phyloP scores from a whole-genome alignment of 37 sponge, comb jelly and placozoan species.

The Geodia barretti region DNA sequence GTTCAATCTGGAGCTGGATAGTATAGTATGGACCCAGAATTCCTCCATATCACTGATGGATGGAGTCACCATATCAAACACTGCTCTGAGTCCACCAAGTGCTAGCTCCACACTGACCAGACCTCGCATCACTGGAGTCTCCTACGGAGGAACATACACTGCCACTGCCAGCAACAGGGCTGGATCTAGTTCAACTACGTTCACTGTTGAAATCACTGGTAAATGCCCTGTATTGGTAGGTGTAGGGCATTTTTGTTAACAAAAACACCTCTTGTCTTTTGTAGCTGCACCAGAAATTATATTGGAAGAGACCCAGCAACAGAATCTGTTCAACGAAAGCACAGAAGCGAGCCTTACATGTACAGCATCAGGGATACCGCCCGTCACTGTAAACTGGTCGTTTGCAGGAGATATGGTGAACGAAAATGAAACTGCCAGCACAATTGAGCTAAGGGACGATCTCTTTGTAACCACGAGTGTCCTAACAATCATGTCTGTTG shows the following conservation, averaged over 20 bases:
- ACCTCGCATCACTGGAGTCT: neutral
- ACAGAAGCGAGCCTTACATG: constrained; percentile 24
- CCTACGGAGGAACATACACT: constrained; percentile 25
- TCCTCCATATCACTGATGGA: neutral
- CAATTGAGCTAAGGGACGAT: neutral
- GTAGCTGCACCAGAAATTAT: constrained; percentile 20
- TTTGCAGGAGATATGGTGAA: neutral
- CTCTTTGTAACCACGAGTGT: neutral
- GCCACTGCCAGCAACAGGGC: constrained; percentile 23
- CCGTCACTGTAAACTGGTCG: constrained; percentile 44
- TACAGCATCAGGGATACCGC: constrained; percentile 43
- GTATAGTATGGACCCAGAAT: constrained; percentile 17
- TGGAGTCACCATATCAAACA: constrained; percentile 7
- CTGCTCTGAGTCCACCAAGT: neutral
- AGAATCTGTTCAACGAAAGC: constrained; percentile 3
- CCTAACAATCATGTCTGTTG: neutral
- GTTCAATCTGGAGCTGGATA: constrained; percentile 28
- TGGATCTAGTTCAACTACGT: constrained; percentile 1
- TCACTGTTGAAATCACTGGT: constrained; percentile 27
- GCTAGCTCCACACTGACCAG: constrained; percentile 10
- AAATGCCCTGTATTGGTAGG: too few relatives aligned
- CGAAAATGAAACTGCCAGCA: neutral
- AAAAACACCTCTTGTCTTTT: neutral
- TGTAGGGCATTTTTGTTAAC: neutral
- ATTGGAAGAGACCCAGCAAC: neutral